Base-by-base conservation (phyloP, 2,888 invertebrate genomes). In the Morpho deidamia region DNA sequence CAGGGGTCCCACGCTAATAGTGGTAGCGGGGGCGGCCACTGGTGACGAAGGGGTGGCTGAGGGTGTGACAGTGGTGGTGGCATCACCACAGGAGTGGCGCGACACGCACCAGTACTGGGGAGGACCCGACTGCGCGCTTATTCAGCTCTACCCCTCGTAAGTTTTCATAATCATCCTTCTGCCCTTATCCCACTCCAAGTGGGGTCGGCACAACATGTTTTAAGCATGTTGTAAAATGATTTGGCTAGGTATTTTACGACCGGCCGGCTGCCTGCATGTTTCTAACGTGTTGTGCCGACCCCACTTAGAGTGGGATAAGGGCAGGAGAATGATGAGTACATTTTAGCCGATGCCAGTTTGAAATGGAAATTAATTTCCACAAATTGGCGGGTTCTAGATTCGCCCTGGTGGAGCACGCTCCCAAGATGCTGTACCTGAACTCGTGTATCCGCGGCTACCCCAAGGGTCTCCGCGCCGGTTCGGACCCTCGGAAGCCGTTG, bases 91-190 rank as follows among this genome's bases (percentile, higher is more conserved):
- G 55, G 97, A 97, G 80, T 97, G 97, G 97, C 93, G 93, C 65
- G 97, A 96, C 79, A 93, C 95, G 5, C 94, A 95, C 82, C 91
- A 93, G 67, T 96, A 95, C 83, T 96, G 95, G 92, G 97, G 97
- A 42, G 92, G 93, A 3, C 92, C 94, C n/a, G 95, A 96, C 56
- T 92, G 94, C 58, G 92, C 94, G 65, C 91, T 96, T 42, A 84
- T 97, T 55, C 96, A 96, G 76, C 79, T 97, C 33, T 87, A 93
- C 51, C 95, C 95, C 41, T 93, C 93, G 91, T 95, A 79, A 81
- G 91, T 81, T 38, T 38, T 11, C 8, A 7, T 11, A 34, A n/a
- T 34, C 34, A 34, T 7, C 34, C 34, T n/a, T n/a, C n/a, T n/a
- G n/a, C n/a, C n/a, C n/a, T n/a, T n/a, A n/a, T n/a, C n/a, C n/a